Conservation (phyloP, 2,888 invertebrate species). For the Oxycera nigricornis region DNA sequence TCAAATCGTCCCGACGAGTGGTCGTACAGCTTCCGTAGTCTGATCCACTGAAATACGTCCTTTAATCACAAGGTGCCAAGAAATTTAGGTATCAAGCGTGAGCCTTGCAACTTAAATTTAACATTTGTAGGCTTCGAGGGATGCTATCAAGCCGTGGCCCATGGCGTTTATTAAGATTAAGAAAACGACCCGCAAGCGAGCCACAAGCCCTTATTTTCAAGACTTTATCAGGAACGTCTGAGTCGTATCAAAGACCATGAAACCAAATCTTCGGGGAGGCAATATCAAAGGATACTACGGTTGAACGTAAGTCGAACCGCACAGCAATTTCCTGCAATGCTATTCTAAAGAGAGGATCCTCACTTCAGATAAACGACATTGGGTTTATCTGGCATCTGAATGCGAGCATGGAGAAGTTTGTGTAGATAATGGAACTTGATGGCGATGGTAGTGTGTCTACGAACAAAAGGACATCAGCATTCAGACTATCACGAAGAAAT, state of each 20-base stretch:
- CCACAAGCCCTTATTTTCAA: background rate
- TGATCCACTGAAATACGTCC: background rate
- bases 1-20: background rate
- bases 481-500: background rate
- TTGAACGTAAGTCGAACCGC: constrained; percentile 1
- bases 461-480: constrained; percentile 21
- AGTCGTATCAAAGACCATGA: background rate
- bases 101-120: background rate
- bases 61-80: background rate
- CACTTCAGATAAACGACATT: background rate
- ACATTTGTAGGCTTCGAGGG: background rate
- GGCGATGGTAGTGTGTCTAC: background rate
- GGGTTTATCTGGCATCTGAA: background rate
- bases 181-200: constrained; percentile 23
- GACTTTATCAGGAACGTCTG: background rate
- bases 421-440: constrained; percentile 14
- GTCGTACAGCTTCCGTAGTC: background rate
- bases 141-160: background rate
- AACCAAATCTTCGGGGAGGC: background rate
- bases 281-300: constrained; percentile 18
- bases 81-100: background rate
- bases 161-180: constrained; percentile 27
- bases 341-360: background rate
- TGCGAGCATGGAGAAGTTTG: background rate
- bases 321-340: constrained; percentile 1